phyloP scores from a whole-genome alignment of 2,888 invertebrate species.

The Cosmorhoe ocellata region DNA sequence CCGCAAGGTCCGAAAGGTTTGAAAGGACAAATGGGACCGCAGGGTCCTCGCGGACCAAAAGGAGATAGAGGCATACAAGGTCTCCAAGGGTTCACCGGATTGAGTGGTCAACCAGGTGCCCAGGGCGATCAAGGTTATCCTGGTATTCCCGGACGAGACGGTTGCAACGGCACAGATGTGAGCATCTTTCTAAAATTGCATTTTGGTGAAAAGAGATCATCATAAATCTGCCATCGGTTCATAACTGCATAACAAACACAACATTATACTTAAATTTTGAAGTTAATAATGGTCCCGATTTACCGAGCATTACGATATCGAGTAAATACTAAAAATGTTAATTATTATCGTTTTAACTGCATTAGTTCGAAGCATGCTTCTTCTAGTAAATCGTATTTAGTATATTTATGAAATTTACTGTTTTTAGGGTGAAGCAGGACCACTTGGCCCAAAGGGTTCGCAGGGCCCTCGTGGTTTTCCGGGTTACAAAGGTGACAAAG shows the following conservation, averaged over 20 bases:
- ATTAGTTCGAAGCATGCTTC: too few species aligned
- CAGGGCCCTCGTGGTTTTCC: conserved; percentile 90
- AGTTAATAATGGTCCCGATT: too few species aligned
- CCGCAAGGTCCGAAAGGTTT: conserved; percentile 93
- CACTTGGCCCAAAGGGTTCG: conserved; percentile 85
- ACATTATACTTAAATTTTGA: too few species aligned
- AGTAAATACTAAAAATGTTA: too few species aligned
- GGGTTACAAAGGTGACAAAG: conserved; percentile 85
- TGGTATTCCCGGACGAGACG: conserved; percentile 94
- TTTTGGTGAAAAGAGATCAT: too few species aligned
- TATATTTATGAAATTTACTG: background rate
- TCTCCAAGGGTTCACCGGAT: conserved; percentile 93
- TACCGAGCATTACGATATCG: too few species aligned
- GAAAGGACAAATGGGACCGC: conserved; percentile 92
- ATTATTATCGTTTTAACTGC: too few species aligned
- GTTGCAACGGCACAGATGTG: conserved; percentile 98
- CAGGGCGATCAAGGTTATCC: conserved; percentile 86
- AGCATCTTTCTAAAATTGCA: conserved; percentile 43
- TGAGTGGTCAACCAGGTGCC: conserved; percentile 89
- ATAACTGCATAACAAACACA: too few species aligned
- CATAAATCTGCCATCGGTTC: too few species aligned
- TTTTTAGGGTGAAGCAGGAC: conserved; percentile 87
- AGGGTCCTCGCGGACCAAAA: conserved; percentile 91
- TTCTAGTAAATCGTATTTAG: too few species aligned
- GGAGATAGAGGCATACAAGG: conserved; percentile 94